Evolutionary conservation across 2,113 vertebrate genomes (phyloP).

Genomic region (Saguinus imperator): DNA sequence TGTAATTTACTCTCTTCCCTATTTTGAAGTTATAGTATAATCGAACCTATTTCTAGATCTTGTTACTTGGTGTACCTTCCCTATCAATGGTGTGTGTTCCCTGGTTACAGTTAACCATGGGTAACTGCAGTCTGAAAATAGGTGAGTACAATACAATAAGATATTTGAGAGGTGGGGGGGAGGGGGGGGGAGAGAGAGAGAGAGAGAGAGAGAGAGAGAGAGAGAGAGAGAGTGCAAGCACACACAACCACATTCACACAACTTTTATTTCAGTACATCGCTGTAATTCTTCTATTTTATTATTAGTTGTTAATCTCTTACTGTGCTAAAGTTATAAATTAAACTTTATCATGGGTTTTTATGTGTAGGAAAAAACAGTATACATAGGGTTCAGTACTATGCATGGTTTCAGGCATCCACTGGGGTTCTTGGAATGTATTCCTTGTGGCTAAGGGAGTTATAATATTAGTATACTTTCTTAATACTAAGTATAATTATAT

Average conservation of each 20-base stretch:
- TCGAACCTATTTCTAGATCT: background rate
- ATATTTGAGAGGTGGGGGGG: background rate
- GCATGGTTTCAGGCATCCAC: background rate
- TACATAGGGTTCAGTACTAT: background rate
- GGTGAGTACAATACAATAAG: background rate
- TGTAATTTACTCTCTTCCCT: background rate
- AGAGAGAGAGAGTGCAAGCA: background rate
- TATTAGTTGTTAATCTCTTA: background rate
- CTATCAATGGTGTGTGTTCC: background rate
- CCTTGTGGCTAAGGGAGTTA: background rate
- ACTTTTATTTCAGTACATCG: background rate
- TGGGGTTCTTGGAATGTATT: background rate
- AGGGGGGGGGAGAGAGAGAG: too few species aligned
- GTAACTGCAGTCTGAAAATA: background rate
- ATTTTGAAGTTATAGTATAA: background rate
- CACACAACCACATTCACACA: background rate
- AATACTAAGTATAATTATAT: too few species aligned
- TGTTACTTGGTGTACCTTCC: background rate
- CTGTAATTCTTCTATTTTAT: background rate
- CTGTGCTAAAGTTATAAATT: background rate
- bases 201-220: background rate
- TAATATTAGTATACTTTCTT: background rate
- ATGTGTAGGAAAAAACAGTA: background rate
- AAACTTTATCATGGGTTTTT: background rate
- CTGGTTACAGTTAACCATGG: background rate